These are phyloP conservation scores for Bilobella aurantiaca DNA, from an alignment of 1,140 invertebrate species.

Conservation along the genomic window DNA sequence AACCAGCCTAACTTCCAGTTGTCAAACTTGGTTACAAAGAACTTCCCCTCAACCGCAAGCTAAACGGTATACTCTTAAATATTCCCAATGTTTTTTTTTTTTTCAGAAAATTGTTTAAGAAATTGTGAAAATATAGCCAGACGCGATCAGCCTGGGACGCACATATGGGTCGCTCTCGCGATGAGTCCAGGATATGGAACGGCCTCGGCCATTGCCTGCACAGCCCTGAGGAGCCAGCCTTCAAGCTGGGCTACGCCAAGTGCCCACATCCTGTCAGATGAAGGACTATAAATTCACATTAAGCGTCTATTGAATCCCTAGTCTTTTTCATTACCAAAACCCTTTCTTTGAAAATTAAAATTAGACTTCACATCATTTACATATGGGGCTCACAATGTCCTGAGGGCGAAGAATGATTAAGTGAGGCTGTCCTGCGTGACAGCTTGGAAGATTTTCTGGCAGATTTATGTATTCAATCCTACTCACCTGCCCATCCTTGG, in stretches of 20 bases:
- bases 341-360: neutral
- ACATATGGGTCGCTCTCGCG: neutral
- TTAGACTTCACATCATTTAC: no score
- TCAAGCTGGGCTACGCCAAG: constrained; percentile 6
- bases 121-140: neutral
- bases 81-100: neutral
- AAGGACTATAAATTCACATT: neutral
- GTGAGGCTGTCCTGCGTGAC: neutral
- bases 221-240: constrained; percentile 16
- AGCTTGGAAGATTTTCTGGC: no score
- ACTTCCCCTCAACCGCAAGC: neutral
- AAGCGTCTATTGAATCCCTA: neutral
- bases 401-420: neutral
- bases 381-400: neutral
- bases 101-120: neutral
- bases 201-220: constrained; percentile 14
- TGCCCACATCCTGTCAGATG: constrained; percentile 14
- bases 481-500: neutral
- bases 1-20: neutral
- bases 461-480: neutral
- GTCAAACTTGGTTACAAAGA: constrained; percentile 21
- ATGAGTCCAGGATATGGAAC: constrained; percentile 14
- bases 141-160: constrained; percentile 9
- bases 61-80: neutral
- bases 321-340: no score